Evolutionary conservation across 2,113 vertebrate genomes (phyloP).

Genomic region (Lophotis ruficrista): DNA sequence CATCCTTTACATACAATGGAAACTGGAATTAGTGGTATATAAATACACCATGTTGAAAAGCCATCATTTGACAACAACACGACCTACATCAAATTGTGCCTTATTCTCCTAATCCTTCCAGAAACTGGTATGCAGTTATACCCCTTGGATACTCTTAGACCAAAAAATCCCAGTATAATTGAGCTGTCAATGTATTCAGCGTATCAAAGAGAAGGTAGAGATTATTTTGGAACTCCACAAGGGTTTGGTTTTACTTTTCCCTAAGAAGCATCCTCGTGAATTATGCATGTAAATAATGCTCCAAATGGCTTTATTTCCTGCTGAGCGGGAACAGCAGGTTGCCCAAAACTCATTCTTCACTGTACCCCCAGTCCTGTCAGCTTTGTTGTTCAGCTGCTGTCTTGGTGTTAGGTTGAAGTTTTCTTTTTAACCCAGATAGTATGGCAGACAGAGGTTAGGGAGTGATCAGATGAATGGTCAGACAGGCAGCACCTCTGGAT

Average conservation of each 20-base stretch:
- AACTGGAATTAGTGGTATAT: slow-evolving; percentile 47
- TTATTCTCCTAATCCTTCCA: background rate
- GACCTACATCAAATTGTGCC: background rate
- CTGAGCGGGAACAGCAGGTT: background rate
- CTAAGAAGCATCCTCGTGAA: background rate
- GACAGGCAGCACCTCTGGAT: background rate
- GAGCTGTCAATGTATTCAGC: background rate
- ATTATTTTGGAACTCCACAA: background rate
- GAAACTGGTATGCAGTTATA: background rate
- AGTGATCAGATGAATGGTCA: background rate
- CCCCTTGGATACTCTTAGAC: background rate
- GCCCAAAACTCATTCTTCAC: background rate
- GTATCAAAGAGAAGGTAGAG: background rate
- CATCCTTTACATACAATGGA: slow-evolving; percentile 58
- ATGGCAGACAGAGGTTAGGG: background rate
- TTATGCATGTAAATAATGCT: background rate
- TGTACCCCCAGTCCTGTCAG: background rate
- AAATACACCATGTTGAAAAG: slow-evolving; percentile 29
- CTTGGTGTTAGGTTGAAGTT: background rate
- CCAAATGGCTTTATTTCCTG: background rate
- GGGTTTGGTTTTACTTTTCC: background rate
- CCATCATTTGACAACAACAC: background rate
- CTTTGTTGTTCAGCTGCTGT: background rate
- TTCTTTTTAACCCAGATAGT: background rate
- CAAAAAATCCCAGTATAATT: background rate